Conservation (phyloP, 92 coral and sea anemone genomes). For the Metridium senile region DNA sequence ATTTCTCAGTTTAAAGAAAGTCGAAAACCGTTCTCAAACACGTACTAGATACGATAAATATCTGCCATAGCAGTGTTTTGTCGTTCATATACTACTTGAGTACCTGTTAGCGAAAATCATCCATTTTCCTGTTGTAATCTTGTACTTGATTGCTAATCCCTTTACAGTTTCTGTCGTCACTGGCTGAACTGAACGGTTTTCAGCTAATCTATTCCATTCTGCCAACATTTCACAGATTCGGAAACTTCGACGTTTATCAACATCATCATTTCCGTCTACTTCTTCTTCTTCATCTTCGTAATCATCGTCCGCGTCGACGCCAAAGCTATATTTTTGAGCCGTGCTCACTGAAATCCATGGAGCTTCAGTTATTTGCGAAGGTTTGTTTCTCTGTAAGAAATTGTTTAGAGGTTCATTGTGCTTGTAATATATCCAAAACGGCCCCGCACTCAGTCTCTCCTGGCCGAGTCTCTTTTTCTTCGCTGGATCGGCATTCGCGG, state of each 20-base stretch:
- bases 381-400: background rate
- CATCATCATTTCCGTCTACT: no score
- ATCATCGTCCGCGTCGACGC: background rate
- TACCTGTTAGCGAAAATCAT: slow-evolving; percentile 21
- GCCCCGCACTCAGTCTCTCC: no score
- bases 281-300: background rate
- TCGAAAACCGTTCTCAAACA: no score
- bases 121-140: slow-evolving; percentile 37
- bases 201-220: background rate
- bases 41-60: no score
- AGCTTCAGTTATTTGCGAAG: background rate
- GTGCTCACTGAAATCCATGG: background rate
- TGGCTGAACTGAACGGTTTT: background rate
- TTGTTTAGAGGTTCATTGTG: slow-evolving; percentile 44
- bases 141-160: slow-evolving; percentile 20
- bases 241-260: no score
- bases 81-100: no score
- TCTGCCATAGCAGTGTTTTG: no score
- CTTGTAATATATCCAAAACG: no score
- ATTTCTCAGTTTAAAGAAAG: no score
- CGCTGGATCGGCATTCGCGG: no score
- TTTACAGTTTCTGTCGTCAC: background rate
- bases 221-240: background rate
- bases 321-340: background rate
- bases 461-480: no score